A percentile compares a stretch with the other conserved stretches of the same genome.
Evolutionary conservation across 1,140 invertebrate genomes (phyloP).

Genomic region (Marisa cornuarietis): DNA sequence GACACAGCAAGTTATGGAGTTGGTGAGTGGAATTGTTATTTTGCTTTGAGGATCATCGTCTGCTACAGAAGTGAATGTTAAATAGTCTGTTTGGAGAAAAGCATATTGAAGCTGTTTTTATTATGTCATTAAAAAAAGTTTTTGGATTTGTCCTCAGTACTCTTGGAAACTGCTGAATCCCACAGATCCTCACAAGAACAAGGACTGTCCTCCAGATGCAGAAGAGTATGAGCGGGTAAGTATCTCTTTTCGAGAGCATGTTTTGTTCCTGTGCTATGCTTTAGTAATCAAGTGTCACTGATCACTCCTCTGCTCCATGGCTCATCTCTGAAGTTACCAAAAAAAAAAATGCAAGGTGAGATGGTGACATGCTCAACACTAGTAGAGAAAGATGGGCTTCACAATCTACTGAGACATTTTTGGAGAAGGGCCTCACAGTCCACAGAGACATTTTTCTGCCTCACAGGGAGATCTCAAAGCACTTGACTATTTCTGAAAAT

Average conservation of each 20-base stretch:
- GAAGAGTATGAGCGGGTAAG: constrained; percentile 97
- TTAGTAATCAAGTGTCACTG: too few species aligned
- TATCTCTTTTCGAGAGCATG: not conserved
- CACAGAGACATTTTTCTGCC: too few species aligned
- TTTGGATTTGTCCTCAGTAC: constrained; percentile 69
- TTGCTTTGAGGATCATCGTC: too few species aligned
- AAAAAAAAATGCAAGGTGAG: too few species aligned
- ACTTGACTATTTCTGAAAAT: too few species aligned
- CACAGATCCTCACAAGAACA: constrained; percentile 96
- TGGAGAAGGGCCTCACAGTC: too few species aligned
- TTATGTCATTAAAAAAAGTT: not conserved
- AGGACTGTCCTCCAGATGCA: constrained; percentile 94
- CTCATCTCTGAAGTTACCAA: too few species aligned
- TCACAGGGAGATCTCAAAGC: too few species aligned
- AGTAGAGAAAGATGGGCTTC: too few species aligned
- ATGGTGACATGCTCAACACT: too few species aligned
- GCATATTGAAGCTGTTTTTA: not conserved
- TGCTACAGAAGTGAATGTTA: not conserved
- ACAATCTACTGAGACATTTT: too few species aligned
- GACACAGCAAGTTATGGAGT: constrained; percentile 96
- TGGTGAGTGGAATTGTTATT: constrained; percentile 66
- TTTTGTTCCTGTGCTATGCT: not conserved
- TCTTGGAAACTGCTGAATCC: constrained; percentile 99
- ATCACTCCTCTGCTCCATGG: too few species aligned
- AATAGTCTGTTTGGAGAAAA: not conserved